Evolutionary conservation across 2,888 invertebrate genomes (phyloP).

Genomic region (Camptogramma bilineatum): DNA sequence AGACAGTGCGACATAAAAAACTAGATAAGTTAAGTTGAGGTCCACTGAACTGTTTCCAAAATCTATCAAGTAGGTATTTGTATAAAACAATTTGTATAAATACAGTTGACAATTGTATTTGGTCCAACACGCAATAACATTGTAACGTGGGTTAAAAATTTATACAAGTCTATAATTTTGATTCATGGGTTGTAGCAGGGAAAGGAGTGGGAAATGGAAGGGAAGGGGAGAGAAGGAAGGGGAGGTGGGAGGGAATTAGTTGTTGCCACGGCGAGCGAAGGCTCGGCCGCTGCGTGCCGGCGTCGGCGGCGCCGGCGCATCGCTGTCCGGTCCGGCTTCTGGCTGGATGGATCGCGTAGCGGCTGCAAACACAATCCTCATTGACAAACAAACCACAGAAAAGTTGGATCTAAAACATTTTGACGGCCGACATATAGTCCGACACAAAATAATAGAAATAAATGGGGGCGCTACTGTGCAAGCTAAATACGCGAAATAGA

Average conservation of each 20-base stretch:
- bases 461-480: too few relatives aligned
- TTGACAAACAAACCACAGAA: not conserved
- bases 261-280: constrained; percentile 68
- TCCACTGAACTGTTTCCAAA: not conserved
- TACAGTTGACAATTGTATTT: not conserved
- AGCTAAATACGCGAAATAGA: too few relatives aligned
- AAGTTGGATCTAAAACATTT: not conserved
- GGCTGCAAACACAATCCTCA: constrained; percentile 53
- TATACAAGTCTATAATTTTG: constrained; percentile 3
- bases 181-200: not conserved
- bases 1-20: not conserved
- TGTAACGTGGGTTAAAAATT: not conserved
- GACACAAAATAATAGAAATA: too few relatives aligned
- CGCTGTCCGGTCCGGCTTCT: constrained; percentile 65
- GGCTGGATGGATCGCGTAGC: constrained; percentile 67
- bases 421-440: not conserved
- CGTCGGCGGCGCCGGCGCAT: constrained; percentile 61
- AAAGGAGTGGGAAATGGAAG: not conserved
- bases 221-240: not conserved
- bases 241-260: constrained; percentile 47
- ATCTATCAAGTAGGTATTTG: not conserved
- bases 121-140: not conserved
- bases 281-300: constrained; percentile 61
- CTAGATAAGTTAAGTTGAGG: too few relatives aligned
- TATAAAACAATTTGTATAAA: not conserved